Percentiles rank a stretch among this genome's conserved stretches.
phyloP scores from a whole-genome alignment of 2,888 invertebrate species.

The Dynastes grantii region DNA sequence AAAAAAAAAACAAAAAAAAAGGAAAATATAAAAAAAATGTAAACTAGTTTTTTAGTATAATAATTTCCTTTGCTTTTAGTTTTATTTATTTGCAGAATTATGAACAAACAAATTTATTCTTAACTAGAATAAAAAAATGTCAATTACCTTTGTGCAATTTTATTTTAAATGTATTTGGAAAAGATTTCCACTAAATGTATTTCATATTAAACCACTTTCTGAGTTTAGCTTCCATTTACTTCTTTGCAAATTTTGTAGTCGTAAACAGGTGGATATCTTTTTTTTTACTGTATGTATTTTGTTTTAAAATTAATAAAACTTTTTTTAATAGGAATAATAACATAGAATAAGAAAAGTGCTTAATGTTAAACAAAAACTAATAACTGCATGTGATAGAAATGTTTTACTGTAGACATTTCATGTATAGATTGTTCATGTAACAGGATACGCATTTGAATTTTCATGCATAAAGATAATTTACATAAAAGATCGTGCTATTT shows the following conservation, averaged over 20 bases:
- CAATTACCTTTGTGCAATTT: slow-evolving; percentile 44
- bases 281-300: slow-evolving; percentile 5
- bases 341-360: slow-evolving; percentile 40
- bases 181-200: slow-evolving; percentile 10
- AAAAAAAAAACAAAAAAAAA: slow-evolving; percentile 5
- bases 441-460: slow-evolving; percentile 34
- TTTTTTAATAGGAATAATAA: slow-evolving; percentile 1
- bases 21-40: slow-evolving; percentile 6
- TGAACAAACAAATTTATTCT: neutral
- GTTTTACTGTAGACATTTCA: slow-evolving; percentile 50
- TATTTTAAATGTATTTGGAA: neutral
- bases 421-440: slow-evolving; percentile 50
- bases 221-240: neutral
- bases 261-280: slow-evolving; percentile 13
- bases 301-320: slow-evolving; percentile 22
- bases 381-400: slow-evolving; percentile 54
- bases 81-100: slow-evolving; percentile 35
- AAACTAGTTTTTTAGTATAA: slow-evolving; percentile 31
- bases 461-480: neutral
- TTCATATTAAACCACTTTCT: neutral
- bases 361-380: slow-evolving; percentile 36
- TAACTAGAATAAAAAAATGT: slow-evolving; percentile 29
- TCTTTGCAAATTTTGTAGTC: neutral
- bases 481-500: slow-evolving; percentile 27
- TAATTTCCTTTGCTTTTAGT: slow-evolving; percentile 33